Evolutionary conservation across 1,140 invertebrate species (phyloP).

Genomic region (Drosophila simulans): DNA sequence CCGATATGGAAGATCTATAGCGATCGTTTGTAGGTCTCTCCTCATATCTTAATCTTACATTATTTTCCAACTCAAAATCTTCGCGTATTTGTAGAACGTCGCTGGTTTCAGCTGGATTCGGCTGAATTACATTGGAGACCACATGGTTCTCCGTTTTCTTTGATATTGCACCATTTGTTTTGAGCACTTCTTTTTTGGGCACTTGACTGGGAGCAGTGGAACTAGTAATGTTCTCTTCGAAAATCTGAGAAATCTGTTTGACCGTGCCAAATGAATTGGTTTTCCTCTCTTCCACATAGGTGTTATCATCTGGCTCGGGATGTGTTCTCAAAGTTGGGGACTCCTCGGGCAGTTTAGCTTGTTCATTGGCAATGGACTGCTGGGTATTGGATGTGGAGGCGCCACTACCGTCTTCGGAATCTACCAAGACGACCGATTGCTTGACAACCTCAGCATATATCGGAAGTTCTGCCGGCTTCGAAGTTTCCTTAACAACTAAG

Average conservation of each 20-base stretch:
- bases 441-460: neutral
- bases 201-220: slow-evolving; percentile 2
- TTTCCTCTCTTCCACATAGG: slow-evolving; percentile 13
- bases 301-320: neutral
- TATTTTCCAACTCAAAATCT: slow-evolving; percentile 27
- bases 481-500: slow-evolving; percentile 6
- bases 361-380: neutral
- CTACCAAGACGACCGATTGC: neutral
- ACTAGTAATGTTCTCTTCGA: slow-evolving; percentile 36
- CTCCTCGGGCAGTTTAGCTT: neutral
- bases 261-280: slow-evolving; percentile 37
- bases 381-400: neutral
- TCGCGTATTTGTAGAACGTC: slow-evolving; percentile 26
- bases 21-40: neutral
- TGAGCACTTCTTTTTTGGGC: slow-evolving; percentile 1
- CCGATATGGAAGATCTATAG: slow-evolving; percentile 1
- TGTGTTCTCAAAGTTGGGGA: neutral
- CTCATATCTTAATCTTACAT: neutral
- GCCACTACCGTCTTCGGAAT: neutral
- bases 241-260: slow-evolving; percentile 42
- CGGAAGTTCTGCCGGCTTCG: neutral
- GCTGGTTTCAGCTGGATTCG: neutral
- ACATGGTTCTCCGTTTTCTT: slow-evolving; percentile 5
- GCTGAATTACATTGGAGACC: neutral
- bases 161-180: slow-evolving; percentile 7